Base-by-base conservation (phyloP, 2,797 vertebrate genomes). In the Dallia pectoralis region DNA sequence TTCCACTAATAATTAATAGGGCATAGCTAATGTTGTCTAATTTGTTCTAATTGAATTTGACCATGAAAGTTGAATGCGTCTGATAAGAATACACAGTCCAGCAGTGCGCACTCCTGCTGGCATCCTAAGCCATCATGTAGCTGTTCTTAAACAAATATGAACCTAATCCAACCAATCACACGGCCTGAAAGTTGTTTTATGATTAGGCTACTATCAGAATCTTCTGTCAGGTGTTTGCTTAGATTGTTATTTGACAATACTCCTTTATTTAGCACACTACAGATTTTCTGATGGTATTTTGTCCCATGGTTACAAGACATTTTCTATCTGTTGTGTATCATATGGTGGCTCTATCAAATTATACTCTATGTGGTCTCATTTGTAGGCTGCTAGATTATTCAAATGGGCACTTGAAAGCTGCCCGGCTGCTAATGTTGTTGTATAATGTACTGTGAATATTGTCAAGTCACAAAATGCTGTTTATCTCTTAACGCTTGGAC, bases 1-100 rank as follows among this genome's bases (percentile, higher is more conserved):
- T 74, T 72, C 27, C 65, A 62, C 51, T 78, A 84, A 78, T 83
- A 47, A 79, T 81, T 77, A 87, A 87, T 71, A 87, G 77, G 71
- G 76, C 87, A 77, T 79, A 77, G 82, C 83, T 88, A 85, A 91
- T 87, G 75, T 70, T 53, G 67, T 76, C 61, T 82, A 82, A 87
- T 86, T 81, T 75, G 75, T 75, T 75, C 68, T 79, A 86, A 86
- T 76, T 85, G 74, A 82, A 85, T 84, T 73, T 85, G 77, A 84
- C 71, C 71, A 11, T 74, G 74, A 70, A 32, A 68, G 79, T 82
- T 78, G 73, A 81, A 69, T 75, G 64, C 47, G 72, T 68, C 63
- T 79, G 77, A 85, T 79, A 73, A 71, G 64, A 67, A 25, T 12
- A 68, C 36, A 30, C 62, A 59, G 22, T 59, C 22, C 22, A 25